Base-by-base conservation (phyloP, 2,797 vertebrate species). In the Moxostoma hubbsi region DNA sequence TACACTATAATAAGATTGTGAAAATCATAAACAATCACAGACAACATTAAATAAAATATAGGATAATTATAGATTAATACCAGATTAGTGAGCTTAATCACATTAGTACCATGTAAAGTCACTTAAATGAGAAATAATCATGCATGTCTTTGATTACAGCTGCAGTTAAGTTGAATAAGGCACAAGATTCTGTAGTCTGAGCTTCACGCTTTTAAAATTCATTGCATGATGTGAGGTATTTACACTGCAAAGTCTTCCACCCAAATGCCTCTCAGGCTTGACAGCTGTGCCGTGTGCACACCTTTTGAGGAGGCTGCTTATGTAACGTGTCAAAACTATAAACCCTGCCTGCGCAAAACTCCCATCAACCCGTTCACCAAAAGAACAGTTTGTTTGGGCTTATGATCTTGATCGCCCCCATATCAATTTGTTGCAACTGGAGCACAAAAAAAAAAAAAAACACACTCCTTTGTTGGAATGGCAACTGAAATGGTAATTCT, bases 201-300 rank as follows among this genome's bases (percentile, higher is more conserved):
- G 57, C 13, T 36, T 12, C 68, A 57, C 51, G 9, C 47, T 64
- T 57, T 83, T 85, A 79, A 79, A 70, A 85, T 85, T 83, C 79
- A 73, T 67, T 5, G 53, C 78, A 51, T 73, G 63, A 81, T 71
- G 71, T 79, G 86, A 90, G 90, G 86, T 86, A 88, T 88, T 90
- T 78, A 80, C 88, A 85, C 79, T 88, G 91, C 87, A 85, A 86
- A 89, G 87, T 83, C 67, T 83, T 88, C 83, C 81, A 69, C 81
- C 86, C 84, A 88, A 85, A 90, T 78, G 86, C 87, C 87, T 88
- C 85, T 88, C 77, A 87, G 87, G 82, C 85, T 86, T 67, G 73
- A 77, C 62, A 84, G 73, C 75, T 77, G 58, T 73, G 67, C 65
- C 49, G 57, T 73, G 50, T 49, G 8, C 72, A 70, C 63, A 83